Evolutionary conservation across 1,140 invertebrate genomes (phyloP).

Genomic region (Polyergus mexicanus): DNA sequence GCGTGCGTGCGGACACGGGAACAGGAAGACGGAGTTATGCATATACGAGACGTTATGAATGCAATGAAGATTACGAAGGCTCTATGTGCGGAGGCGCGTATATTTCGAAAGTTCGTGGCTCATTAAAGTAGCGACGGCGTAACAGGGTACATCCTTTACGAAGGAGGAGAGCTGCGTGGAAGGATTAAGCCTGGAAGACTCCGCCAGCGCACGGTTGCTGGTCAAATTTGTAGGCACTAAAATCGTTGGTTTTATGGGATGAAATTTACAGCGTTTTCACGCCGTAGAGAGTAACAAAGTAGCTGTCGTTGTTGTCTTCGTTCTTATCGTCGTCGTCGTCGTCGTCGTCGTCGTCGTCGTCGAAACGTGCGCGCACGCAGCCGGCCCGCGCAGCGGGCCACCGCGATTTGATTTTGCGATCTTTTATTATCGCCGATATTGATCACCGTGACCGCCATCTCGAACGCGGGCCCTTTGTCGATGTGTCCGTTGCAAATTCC

Average conservation of each 20-base stretch:
- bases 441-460: slow-evolving; percentile 62
- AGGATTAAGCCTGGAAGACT: slow-evolving; percentile 69
- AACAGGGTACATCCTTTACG: slow-evolving; percentile 64
- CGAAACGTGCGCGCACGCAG: slow-evolving; percentile 18
- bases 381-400: slow-evolving; percentile 27
- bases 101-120: slow-evolving; percentile 84
- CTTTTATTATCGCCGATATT: slow-evolving; percentile 80
- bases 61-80: slow-evolving; percentile 15
- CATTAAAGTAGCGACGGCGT: slow-evolving; percentile 80
- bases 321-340: slow-evolving; percentile 9
- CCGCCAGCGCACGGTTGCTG: slow-evolving; percentile 52
- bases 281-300: slow-evolving; percentile 81
- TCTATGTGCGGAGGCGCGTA: slow-evolving; percentile 71
- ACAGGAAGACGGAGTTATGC: slow-evolving; percentile 40
- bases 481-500: slow-evolving; percentile 51
- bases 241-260: slow-evolving; percentile 81
- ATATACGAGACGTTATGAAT: slow-evolving; percentile 62
- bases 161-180: slow-evolving; percentile 53
- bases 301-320: slow-evolving; percentile 54
- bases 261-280: slow-evolving; percentile 84
- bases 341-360: not conserved
- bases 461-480: slow-evolving; percentile 38
- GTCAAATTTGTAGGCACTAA: slow-evolving; percentile 85
- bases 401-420: slow-evolving; percentile 78
- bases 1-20: slow-evolving; percentile 6